Evolutionary conservation across 2,888 invertebrate species (phyloP), one percentile per base, ranked within the genome.

Genomic region (Acronicta psi): DNA sequence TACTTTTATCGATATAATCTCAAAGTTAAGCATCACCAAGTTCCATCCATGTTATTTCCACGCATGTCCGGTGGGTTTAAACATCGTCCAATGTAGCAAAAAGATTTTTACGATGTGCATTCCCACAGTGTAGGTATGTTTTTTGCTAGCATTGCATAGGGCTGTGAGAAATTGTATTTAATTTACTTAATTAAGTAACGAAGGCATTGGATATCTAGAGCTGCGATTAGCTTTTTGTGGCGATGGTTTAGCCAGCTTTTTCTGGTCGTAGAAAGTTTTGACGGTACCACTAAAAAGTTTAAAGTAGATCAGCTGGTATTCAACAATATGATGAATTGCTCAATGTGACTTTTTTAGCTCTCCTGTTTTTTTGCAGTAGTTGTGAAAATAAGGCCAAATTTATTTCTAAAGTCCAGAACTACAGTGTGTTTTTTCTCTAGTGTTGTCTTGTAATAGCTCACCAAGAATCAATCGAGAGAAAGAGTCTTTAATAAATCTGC

Each of bases 21-120:
- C 58, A 73, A 73, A 74, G 66, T 69, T 75, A 73, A 62, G 64
- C 73, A 62, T 74, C 67, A 75, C 73, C 59, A 73, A 74, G 77
- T 80, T 75, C 67, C 77, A 77, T 66, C 55, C 75, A 76, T 76
- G 75, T 77, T 73, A 69, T 71, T 79, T 73, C 80, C 74, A 81
- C 81, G 78, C 67, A 69, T 64, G 67, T 64, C 67, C 69, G 47
- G 47, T 59, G 50, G 58, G 64, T 43, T 69, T 63, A 69, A 64
- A 34, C 59, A 64, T 63, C 34, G 41, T 50, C 47, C 86, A 83
- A 83, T 84, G 75, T 68, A 79, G 87, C 85, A 91, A 92, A 91
- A 92, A 91, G 86, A 81, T 86, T 82, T 89, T 88, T 88, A 83
- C 88, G 71, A 69, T 83, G 81, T 81, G 81, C 87, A 92, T 92